phyloP scores from a whole-genome alignment of 2,888 invertebrate genomes.

The Tinea trinotella region DNA sequence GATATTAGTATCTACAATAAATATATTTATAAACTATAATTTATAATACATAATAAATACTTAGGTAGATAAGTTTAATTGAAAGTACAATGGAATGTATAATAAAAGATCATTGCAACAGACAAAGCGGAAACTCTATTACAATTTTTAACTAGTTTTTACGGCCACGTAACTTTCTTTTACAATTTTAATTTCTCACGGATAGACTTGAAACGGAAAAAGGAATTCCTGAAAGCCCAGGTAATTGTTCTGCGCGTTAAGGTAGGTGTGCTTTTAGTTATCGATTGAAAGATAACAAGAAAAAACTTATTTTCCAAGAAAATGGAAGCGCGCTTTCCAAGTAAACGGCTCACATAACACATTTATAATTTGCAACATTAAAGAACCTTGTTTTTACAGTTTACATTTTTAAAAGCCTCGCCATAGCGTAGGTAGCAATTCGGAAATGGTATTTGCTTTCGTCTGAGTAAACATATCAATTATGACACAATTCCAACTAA shows the following conservation, averaged over 20 bases:
- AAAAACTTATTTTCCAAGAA: not conserved
- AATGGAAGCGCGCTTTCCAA: not conserved
- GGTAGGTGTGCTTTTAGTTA: not conserved
- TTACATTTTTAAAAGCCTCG: not conserved
- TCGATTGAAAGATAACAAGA: slow-evolving; percentile 13
- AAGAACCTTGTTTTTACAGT: not conserved
- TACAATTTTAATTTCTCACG: slow-evolving; percentile 1
- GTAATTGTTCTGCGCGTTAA: slow-evolving; percentile 4
- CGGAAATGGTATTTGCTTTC: too few relatives aligned
- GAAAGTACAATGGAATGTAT: too few relatives aligned
- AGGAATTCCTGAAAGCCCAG: slow-evolving; percentile 10
- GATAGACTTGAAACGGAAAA: slow-evolving; percentile 11
- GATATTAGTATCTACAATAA: too few relatives aligned
- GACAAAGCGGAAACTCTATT: not conserved
- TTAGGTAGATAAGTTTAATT: too few relatives aligned
- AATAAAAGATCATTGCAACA: not conserved
- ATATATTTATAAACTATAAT: too few relatives aligned
- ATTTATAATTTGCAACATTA: slow-evolving; percentile 1
- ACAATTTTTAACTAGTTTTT: slow-evolving; percentile 3
- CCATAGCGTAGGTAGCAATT: too few relatives aligned
- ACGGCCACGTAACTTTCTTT: not conserved
- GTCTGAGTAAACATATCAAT: too few relatives aligned
- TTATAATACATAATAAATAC: too few relatives aligned
- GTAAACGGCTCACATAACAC: slow-evolving; percentile 10
- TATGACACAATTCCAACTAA: too few relatives aligned